Evolutionary conservation across 2,888 invertebrate species (phyloP).

Genomic region (Aricia artaxerxes): DNA sequence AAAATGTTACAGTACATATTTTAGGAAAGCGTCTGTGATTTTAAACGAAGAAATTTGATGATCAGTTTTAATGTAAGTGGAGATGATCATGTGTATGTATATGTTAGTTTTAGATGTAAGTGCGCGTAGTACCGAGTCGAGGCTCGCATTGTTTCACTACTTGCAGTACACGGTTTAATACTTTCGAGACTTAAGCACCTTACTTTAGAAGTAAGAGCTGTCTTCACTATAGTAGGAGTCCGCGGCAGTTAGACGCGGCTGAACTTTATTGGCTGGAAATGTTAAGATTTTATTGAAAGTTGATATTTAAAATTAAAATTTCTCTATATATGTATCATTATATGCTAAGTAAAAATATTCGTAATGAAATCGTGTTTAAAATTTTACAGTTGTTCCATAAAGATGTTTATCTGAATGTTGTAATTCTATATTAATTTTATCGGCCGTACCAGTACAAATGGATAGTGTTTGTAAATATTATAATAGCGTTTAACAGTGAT

Average conservation of each 20-base stretch:
- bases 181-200: slow-evolving; percentile 34
- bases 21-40: slow-evolving; percentile 81
- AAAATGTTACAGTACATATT: slow-evolving; percentile 67
- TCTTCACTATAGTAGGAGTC: slow-evolving; percentile 31
- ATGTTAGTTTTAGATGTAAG: slow-evolving; percentile 54
- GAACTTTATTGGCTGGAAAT: slow-evolving; percentile 53
- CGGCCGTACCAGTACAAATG: slow-evolving; percentile 76
- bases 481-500: slow-evolving; percentile 67
- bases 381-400: slow-evolving; percentile 58
- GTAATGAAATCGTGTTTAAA: slow-evolving; percentile 53
- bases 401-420: slow-evolving; percentile 65
- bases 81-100: slow-evolving; percentile 59
- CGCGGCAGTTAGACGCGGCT: slow-evolving; percentile 34
- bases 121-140: slow-evolving; percentile 38
- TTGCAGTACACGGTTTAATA: slow-evolving; percentile 35
- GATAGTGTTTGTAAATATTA: slow-evolving; percentile 70
- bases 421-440: slow-evolving; percentile 61
- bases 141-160: slow-evolving; percentile 47
- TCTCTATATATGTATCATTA: slow-evolving; percentile 52
- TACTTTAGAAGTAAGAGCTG: slow-evolving; percentile 32
- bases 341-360: slow-evolving; percentile 50
- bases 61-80: slow-evolving; percentile 69
- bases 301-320: slow-evolving; percentile 58
- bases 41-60: slow-evolving; percentile 77
- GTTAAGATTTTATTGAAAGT: slow-evolving; percentile 65